Percentiles rank a stretch among this genome's conserved stretches.
phyloP scores from a whole-genome alignment of 1,140 invertebrate genomes.

The Neodiprion virginianus region DNA sequence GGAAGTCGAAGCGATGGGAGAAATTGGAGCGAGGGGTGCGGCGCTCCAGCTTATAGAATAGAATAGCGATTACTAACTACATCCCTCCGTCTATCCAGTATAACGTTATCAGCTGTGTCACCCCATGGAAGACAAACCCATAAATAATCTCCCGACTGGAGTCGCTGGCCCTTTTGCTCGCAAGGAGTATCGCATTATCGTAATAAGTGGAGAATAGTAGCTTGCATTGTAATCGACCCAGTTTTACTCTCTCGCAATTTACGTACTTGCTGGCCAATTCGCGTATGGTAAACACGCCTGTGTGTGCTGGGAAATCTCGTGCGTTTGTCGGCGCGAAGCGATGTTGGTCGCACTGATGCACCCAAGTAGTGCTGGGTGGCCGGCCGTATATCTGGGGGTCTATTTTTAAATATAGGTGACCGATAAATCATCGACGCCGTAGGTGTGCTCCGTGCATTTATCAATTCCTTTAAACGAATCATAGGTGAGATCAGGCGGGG shows the following conservation, averaged over 20 bases:
- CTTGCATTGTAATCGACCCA: neutral
- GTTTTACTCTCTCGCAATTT: neutral
- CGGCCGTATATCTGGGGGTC: neutral
- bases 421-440: neutral
- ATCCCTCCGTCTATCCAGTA: constrained; percentile 7
- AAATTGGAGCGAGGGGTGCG: neutral
- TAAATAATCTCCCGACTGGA: neutral
- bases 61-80: neutral
- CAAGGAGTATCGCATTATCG: too few relatives aligned
- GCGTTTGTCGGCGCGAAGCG: neutral
- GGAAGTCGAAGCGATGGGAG: neutral
- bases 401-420: constrained; percentile 2
- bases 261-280: neutral
- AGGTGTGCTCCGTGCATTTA: neutral
- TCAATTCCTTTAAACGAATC: too few relatives aligned
- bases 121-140: neutral
- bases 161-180: neutral
- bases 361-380: neutral
- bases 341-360: neutral
- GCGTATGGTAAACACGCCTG: neutral
- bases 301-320: neutral
- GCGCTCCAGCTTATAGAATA: neutral
- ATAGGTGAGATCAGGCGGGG: too few relatives aligned
- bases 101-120: neutral
- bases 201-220: neutral